Evolutionary conservation across 2,888 invertebrate genomes (phyloP), one percentile per base, ranked within the genome.

Genomic region (Notodonta dromedarius): DNA sequence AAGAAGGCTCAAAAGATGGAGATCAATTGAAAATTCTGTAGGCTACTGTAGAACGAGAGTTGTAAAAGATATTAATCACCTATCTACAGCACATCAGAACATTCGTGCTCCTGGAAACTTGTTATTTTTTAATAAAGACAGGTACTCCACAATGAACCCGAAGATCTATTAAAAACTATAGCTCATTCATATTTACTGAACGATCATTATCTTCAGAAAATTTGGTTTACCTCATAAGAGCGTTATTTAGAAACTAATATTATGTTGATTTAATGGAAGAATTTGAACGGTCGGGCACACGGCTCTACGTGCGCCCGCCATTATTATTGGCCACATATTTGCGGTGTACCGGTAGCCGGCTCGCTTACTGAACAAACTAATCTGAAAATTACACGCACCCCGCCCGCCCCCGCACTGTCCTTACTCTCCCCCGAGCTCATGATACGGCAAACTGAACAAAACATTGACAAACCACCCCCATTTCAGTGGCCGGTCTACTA

Each of bases 281-380:
- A 73, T 71, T 69, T 64, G 67, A 52, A 32, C 32, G 52, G 16
- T 46, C 59, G 57, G 55, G 63, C 62, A 55, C 68, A 66, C 42
- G 63, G 58, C 57, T 62, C 50, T 54, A 54, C 39, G 35, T 54
- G 54, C 39, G 39, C n/a, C 39, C 72, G 71, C 68, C 76, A 78
- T 81, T 84, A 85, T 86, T 88, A 89, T 90, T 87, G 84, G 81
- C 83, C 83, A 83, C 88, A 89, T 90, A 90, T 90, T 91, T 91
- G 87, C 82, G 84, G 84, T 79, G 66, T 69, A 74, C 54, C 78
- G 77, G 73, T 79, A 78, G 68, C 78, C 76, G 73, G 79, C 84
- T 85, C 83, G 85, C 84, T 85, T 85, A 79, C 90, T 89, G 85
- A 90, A 88, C 90, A 92, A 92, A 92, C 92, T 92, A 92, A 92